phyloP scores from a whole-genome alignment of 2,113 vertebrate genomes.

The Cinclus cinclus region DNA sequence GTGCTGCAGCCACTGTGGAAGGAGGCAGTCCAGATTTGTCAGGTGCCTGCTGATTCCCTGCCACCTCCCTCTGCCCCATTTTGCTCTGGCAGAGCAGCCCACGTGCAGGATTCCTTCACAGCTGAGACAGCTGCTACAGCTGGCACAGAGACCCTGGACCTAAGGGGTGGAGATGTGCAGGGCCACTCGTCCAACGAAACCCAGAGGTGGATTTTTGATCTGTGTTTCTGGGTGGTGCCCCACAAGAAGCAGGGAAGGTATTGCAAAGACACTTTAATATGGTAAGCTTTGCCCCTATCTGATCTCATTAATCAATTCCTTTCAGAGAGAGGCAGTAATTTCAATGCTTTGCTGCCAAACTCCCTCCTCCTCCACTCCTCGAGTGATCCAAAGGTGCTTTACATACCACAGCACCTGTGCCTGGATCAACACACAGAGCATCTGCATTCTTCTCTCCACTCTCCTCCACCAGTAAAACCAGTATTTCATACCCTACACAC shows the following conservation, averaged over 20 bases:
- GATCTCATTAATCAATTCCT: conserved; percentile 4
- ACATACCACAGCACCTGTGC: background rate
- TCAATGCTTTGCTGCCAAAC: background rate
- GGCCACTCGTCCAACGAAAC: background rate
- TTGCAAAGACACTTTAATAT: background rate
- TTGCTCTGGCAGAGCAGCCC: background rate
- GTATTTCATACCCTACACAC: background rate
- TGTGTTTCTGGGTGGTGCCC: background rate
- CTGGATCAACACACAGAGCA: background rate
- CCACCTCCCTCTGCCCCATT: background rate
- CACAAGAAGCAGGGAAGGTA: background rate
- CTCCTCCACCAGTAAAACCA: background rate
- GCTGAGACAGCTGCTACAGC: background rate
- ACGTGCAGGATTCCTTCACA: accelerated
- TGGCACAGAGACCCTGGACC: background rate
- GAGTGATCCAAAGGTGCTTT: background rate
- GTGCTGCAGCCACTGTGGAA: background rate
- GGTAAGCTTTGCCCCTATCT: background rate
- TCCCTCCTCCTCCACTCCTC: background rate
- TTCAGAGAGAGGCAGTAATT: background rate
- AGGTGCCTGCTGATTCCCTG: background rate
- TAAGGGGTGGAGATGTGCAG: background rate
- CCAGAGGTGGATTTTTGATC: accelerated
- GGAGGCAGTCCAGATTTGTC: background rate
- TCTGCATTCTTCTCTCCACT: background rate